phyloP scores from a whole-genome alignment of 2,113 vertebrate genomes.

The Pica pica region DNA sequence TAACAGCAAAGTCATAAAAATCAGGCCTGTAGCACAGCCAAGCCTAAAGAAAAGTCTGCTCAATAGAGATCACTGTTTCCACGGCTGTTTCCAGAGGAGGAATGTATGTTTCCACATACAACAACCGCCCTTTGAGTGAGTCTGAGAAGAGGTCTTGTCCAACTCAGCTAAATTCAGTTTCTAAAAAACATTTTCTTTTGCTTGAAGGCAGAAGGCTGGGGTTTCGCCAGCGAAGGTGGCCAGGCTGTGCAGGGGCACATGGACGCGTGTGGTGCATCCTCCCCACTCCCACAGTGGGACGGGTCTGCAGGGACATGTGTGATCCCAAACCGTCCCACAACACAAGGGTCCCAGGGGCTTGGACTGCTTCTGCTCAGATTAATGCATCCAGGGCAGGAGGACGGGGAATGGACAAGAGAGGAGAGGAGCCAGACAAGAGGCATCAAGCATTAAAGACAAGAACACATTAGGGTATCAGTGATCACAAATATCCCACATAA shows the following conservation, averaged over 20 bases:
- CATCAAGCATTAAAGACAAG: neutral
- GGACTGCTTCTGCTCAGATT: rapidly evolving
- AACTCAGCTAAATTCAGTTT: neutral
- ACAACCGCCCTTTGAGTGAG: neutral
- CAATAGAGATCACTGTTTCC: slow-evolving; percentile 23
- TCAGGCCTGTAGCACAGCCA: neutral
- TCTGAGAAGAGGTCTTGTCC: neutral
- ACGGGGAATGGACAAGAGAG: neutral
- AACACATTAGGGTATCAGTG: neutral
- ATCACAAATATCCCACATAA: neutral
- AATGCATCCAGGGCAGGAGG: neutral
- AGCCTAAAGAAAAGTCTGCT: neutral
- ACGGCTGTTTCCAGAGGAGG: neutral
- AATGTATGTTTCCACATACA: neutral
- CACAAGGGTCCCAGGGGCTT: rapidly evolving
- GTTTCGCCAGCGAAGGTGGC: neutral
- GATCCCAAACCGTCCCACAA: rapidly evolving
- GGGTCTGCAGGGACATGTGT: rapidly evolving
- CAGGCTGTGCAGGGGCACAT: rapidly evolving
- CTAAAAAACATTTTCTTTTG: slow-evolving; percentile 49
- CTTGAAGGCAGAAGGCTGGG: slow-evolving; percentile 1
- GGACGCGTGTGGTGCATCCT: neutral
- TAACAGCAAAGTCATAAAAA: neutral
- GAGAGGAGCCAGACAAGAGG: neutral
- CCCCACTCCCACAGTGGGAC: rapidly evolving